Evolutionary conservation across 2,797 vertebrate species (phyloP).

Genomic region (Lemur catta): DNA sequence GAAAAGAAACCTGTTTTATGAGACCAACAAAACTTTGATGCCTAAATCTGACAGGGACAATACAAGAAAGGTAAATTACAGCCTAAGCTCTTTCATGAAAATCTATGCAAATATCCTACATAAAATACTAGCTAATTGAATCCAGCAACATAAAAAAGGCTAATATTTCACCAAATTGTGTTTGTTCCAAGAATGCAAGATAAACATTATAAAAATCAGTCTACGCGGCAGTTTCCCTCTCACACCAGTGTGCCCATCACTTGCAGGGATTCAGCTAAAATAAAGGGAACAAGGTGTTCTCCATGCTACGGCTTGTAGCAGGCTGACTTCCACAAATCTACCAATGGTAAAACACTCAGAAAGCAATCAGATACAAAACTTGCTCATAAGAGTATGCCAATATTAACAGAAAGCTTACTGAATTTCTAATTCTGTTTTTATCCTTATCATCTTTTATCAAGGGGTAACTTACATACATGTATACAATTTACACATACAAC

Average conservation of each 20-base stretch:
- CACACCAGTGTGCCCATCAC: background rate
- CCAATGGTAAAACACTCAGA: background rate
- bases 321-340: background rate
- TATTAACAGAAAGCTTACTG: background rate
- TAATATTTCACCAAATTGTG: background rate
- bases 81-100: background rate
- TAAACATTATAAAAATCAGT: background rate
- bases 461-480: background rate
- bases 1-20: background rate
- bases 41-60: background rate
- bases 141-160: background rate
- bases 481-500: background rate
- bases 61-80: background rate
- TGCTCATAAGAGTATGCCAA: background rate
- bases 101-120: background rate
- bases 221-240: background rate
- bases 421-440: background rate
- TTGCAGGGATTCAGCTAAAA: background rate
- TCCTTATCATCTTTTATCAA: background rate
- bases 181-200: background rate
- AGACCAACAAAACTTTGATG: background rate
- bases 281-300: background rate
- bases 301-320: background rate
- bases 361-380: background rate
- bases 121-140: background rate